Evolutionary conservation across 2,113 vertebrate genomes (phyloP).

Genomic region (Heteronetta atricapilla): DNA sequence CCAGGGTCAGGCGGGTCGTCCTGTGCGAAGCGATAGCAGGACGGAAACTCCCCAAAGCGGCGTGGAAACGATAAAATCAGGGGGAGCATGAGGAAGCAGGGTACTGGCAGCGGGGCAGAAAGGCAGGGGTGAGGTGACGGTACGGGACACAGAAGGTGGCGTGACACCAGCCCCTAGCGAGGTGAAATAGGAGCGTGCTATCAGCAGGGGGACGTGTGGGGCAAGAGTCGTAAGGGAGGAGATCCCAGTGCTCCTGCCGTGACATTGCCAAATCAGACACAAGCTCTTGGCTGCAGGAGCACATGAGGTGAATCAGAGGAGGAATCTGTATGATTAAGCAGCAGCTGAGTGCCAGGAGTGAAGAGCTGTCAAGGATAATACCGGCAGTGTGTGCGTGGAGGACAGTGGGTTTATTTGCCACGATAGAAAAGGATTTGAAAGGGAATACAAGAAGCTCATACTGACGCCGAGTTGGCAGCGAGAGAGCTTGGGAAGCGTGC

Average conservation of each 20-base stretch:
- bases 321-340: slow-evolving; percentile 50
- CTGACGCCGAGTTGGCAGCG: slow-evolving; percentile 28
- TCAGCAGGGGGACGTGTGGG: background rate
- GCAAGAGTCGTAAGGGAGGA: background rate
- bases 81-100: background rate
- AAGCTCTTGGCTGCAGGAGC: background rate
- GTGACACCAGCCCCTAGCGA: background rate
- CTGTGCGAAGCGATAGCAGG: background rate
- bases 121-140: background rate
- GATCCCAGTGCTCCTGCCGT: background rate
- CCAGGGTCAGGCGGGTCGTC: background rate
- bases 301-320: slow-evolving; percentile 20
- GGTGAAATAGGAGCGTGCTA: background rate
- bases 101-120: background rate
- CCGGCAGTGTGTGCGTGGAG: background rate
- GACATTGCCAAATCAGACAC: slow-evolving; percentile 25
- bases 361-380: slow-evolving; percentile 36
- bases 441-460: slow-evolving; percentile 10
- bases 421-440: slow-evolving; percentile 21
- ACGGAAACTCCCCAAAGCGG: background rate
- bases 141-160: fast-evolving
- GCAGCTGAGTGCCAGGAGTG: slow-evolving; percentile 52
- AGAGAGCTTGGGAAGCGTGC: slow-evolving; percentile 24
- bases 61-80: background rate
- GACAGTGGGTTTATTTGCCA: slow-evolving; percentile 15